Percentiles rank a stretch among this genome's conserved stretches.
phyloP scores from a whole-genome alignment of 2,888 invertebrate species.

The Lacanobia wlatinum region DNA sequence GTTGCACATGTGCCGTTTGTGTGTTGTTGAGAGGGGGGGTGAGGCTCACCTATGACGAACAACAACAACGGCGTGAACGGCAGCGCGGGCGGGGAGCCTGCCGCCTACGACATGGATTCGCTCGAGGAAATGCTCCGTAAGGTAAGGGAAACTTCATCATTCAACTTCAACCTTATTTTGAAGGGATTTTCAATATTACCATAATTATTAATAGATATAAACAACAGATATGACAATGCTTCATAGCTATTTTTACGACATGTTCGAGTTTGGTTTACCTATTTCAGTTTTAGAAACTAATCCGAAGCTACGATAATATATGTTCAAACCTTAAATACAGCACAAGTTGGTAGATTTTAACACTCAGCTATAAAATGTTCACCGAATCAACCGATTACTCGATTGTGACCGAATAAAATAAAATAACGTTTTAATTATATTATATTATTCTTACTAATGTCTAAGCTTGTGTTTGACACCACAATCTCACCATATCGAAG shows the following conservation, averaged over 20 bases:
- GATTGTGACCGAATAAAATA: conserved; percentile 4
- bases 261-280: not conserved
- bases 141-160: conserved; percentile 87
- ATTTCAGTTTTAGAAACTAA: not conserved
- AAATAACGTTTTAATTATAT: not conserved
- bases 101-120: conserved; percentile 93
- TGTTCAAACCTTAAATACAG: not conserved
- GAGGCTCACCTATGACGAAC: conserved; percentile 91
- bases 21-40: conserved; percentile 71
- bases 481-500: too few species aligned
- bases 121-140: conserved; percentile 95
- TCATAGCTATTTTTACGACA: not conserved
- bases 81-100: conserved; percentile 91
- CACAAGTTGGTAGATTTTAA: too few species aligned
- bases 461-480: too few species aligned
- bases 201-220: too few species aligned
- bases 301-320: not conserved
- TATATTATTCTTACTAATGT: too few species aligned
- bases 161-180: not conserved
- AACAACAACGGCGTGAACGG: conserved; percentile 92
- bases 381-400: not conserved
- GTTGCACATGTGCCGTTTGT: conserved; percentile 68
- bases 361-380: not conserved
- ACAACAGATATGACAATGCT: not conserved
- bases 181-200: not conserved